Base-by-base conservation (phyloP, 1,140 invertebrate genomes). In the Dinothrombium tinctorium region DNA sequence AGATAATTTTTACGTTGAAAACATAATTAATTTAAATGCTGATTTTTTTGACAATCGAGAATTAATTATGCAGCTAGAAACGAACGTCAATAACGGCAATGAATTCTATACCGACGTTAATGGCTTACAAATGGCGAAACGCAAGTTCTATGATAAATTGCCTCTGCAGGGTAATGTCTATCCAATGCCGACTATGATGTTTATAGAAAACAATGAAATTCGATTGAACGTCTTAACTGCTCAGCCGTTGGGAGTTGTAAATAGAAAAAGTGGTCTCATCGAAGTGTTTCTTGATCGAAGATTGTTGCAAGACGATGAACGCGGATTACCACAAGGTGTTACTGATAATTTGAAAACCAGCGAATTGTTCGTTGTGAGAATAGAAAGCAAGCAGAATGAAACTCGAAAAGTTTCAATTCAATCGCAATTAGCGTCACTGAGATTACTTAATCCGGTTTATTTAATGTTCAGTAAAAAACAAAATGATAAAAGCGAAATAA, bases 121-220 rank as follows among this genome's bases (percentile, higher is more conserved):
- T 57, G 68, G 66, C 4, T 66, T 67, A 47, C 33, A 35, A 76
- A 74, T 90, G 59, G 75, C 86, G 29, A 72, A 73, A 51, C 68
- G 89, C 5, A 74, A 77, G 49, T 69, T 72, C 38, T 76, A 81
- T 49, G 61, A 68, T 0, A 92, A 95, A 59, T 57, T 96, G 12
- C 89, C 89, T 0, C 51, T 89, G 0, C 90, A 96, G 66, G 89
- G 74, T 0, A 90, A 98, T 60, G 92, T 76, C 56, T 96, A 95
- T 65, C 90, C 90, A 5, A 70, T 96, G 58, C 71, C 87, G 7
- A 65, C 75, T 2, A 70, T 72, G 42, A 73, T 73, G 1, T 96
- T 76, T 54, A 78, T 96, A 42, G 75, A 96, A 63, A 84, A 94
- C 60, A 59, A 66, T 7, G 46, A 43, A 19, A 50, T 35, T 12